Conservation (phyloP, 2,888 invertebrate genomes). For the Electrophaes corylata region DNA sequence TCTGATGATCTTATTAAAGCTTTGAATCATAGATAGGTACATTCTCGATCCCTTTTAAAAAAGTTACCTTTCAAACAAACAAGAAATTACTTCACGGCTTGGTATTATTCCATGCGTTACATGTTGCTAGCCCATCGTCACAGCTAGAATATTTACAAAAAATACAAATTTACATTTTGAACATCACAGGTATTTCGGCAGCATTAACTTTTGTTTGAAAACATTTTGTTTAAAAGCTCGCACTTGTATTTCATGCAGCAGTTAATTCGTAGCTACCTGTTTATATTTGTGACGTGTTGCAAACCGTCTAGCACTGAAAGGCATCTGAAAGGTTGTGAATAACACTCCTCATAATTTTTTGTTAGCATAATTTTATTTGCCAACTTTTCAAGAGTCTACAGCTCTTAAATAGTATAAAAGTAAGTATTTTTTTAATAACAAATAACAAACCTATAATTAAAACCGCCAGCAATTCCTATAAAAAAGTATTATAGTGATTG, state of each 20-base stretch:
- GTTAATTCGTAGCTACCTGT: slow-evolving; percentile 4
- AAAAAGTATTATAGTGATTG: background rate
- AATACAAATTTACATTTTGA: slow-evolving; percentile 10
- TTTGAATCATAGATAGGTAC: no score
- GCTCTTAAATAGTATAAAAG: background rate
- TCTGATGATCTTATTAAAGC: no score
- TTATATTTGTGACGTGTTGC: background rate
- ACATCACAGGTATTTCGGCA: background rate
- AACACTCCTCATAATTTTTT: slow-evolving; percentile 1
- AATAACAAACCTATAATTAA: no score
- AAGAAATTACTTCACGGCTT: no score
- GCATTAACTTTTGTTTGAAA: slow-evolving; percentile 18
- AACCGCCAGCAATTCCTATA: no score
- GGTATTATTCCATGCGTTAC: no score
- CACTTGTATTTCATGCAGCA: slow-evolving; percentile 11
- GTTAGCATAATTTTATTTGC: background rate
- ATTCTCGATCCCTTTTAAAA: no score
- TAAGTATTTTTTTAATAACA: background rate
- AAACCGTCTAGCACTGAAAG: background rate
- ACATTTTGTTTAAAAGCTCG: slow-evolving; percentile 23
- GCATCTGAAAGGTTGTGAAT: slow-evolving; percentile 7
- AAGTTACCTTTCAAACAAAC: no score
- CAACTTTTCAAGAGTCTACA: background rate
- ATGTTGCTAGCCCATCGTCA: no score
- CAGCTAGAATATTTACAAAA: no score